A percentile compares a stretch with the other conserved stretches of the same genome.
Conservation (phyloP, 2,888 invertebrate species). For the Syrista parreyssii region DNA sequence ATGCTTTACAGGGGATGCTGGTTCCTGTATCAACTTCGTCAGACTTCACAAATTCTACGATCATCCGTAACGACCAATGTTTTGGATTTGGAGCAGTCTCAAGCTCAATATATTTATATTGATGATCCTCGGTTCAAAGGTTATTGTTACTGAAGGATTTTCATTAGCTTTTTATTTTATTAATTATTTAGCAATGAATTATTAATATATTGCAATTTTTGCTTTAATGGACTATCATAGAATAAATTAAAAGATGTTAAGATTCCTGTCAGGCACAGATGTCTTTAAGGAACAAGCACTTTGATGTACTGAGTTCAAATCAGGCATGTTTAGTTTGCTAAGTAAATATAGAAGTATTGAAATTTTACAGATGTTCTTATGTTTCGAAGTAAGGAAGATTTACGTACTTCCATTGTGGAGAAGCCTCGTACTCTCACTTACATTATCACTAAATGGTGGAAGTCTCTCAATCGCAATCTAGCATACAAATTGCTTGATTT, state of each 20-base stretch:
- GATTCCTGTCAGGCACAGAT: not conserved
- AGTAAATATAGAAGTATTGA: not conserved
- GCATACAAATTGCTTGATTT: conserved; percentile 76
- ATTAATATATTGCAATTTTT: too few relatives aligned
- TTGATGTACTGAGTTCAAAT: too few relatives aligned
- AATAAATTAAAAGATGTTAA: not conserved
- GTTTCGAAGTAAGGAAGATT: conserved; percentile 40
- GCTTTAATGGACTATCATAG: not conserved
- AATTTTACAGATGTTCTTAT: conserved; percentile 25
- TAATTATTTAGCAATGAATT: not conserved
- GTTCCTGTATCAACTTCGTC: conserved; percentile 56
- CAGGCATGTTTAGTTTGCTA: not conserved
- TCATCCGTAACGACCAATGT: conserved; percentile 63
- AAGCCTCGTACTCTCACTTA: conserved; percentile 41
- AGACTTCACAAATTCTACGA: conserved; percentile 57
- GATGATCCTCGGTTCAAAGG: conserved; percentile 66
- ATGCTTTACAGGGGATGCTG: conserved; percentile 50
- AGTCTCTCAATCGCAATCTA: conserved; percentile 73
- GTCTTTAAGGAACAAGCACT: too few relatives aligned
- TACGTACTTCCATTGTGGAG: conserved; percentile 36
- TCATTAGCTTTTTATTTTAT: not conserved
- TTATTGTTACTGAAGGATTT: conserved; percentile 21
- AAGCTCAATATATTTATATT: conserved; percentile 70
- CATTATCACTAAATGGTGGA: conserved; percentile 69
- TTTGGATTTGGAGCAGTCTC: conserved; percentile 60